Percentiles rank a stretch among this genome's conserved stretches.
phyloP scores from a whole-genome alignment of 1,140 invertebrate species.

The Caenorhabditis remanei region DNA sequence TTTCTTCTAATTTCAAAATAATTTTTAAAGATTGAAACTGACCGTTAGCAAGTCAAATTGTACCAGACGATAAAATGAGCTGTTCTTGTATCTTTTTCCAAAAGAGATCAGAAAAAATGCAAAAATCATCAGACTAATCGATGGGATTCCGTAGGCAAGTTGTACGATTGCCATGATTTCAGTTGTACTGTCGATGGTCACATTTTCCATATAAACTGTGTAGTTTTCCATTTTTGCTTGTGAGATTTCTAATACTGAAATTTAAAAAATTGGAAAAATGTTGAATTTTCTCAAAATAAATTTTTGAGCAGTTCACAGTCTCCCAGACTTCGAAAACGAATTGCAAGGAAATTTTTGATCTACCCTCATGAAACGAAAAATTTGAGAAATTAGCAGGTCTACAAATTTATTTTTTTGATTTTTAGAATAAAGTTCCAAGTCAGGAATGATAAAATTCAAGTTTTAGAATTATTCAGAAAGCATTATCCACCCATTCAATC shows the following conservation, averaged over 20 bases:
- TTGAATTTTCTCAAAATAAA: no score
- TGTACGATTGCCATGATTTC: not conserved
- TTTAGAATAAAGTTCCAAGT: no score
- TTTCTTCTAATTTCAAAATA: no score
- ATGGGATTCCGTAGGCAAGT: not conserved
- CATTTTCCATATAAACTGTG: not conserved
- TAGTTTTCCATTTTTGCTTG: not conserved
- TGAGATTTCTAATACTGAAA: not conserved
- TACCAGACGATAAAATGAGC: not conserved
- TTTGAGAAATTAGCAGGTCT: no score
- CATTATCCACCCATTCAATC: no score
- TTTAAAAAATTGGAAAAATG: not conserved
- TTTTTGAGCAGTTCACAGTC: no score
- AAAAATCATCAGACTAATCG: not conserved
- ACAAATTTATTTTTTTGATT: no score
- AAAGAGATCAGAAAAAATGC: not conserved
- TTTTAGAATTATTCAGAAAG: no score
- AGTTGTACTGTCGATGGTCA: not conserved
- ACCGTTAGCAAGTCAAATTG: conserved; percentile 19
- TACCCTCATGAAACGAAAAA: no score
- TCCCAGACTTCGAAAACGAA: no score
- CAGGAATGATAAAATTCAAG: no score
- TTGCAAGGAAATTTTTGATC: no score
- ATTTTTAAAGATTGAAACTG: not conserved
- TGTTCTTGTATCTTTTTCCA: not conserved